Conservation (phyloP, 1,140 invertebrate genomes). For the Antheraea mylitta region DNA sequence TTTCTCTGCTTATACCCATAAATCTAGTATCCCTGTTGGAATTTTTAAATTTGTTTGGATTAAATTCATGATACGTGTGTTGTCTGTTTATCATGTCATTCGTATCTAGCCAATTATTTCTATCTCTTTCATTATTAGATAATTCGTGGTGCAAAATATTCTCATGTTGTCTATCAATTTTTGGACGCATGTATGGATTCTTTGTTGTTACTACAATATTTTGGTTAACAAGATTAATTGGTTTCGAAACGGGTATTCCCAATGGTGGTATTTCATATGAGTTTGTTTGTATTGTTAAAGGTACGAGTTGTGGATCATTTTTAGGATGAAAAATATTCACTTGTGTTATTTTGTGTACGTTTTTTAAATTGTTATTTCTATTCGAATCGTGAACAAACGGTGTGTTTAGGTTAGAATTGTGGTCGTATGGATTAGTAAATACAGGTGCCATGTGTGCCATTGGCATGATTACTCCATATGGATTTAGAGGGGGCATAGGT, state of each 20-base stretch:
- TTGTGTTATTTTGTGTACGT: conserved; percentile 7
- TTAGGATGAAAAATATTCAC: conserved; percentile 5
- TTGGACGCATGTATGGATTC: conserved; percentile 16
- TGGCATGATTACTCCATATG: conserved; percentile 2
- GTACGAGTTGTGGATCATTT: background rate
- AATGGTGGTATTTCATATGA: conserved; percentile 55
- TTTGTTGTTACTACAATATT: conserved; percentile 53
- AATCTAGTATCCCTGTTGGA: background rate
- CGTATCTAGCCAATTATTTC: background rate
- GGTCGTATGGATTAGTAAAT: background rate
- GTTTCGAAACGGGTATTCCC: conserved; percentile 42
- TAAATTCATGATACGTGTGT: background rate
- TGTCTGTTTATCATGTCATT: background rate
- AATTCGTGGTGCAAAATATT: background rate
- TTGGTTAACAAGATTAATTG: conserved; percentile 42
- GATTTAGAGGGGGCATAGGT: background rate
- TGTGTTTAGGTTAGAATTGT: background rate
- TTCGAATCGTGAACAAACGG: background rate
- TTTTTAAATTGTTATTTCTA: background rate
- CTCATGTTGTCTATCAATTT: conserved; percentile 5
- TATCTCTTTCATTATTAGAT: background rate
- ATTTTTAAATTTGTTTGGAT: background rate
- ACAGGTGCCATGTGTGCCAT: background rate
- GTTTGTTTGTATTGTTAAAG: conserved; percentile 61
- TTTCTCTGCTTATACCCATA: background rate